Evolutionary conservation across 2,113 vertebrate genomes (phyloP), one percentile per base, ranked within the genome.

Genomic region (Aplodontia rufa): DNA sequence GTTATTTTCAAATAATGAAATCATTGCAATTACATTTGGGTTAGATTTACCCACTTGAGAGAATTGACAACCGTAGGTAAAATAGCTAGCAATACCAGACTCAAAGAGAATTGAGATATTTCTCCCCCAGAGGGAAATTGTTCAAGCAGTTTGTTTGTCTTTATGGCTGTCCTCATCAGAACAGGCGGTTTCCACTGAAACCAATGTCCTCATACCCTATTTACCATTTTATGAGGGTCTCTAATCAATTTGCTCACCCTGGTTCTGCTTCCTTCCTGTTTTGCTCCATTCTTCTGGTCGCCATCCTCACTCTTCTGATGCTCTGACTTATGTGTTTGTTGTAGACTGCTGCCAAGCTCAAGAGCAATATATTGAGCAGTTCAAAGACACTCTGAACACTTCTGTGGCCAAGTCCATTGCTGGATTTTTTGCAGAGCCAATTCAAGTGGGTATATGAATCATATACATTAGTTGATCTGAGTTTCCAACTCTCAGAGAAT

Each of bases 391-490:
- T 1, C 98, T 99, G 83, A 98, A 76, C 32, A 99, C 99, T 1
- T 98, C 98, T 2, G 99, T 99, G 51, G 97, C 99, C 60, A 98
- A 97, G 89, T 98, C 91, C 60, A 98, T 99, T 30, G 99, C 99
- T 92, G 99, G 98, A 90, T 99, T 99, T 98, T 99, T 99, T 47
- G 99, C 98, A 72, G 99, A 99, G 96, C 99, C 99, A 8, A 99
- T 99, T 97, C 99, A 99, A 98, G 99, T 99, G 96, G 58, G 98
- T 98, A 47, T 74, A 75, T 62, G 32, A 86, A 96, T 30, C 22
- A 53, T 45, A 87, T n/a, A 45, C 1, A 58, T 24, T 47, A 22
- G 69, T 51, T 64, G 60, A 75, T 16, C 58, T 58, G 47, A 91
- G 28, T 79, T 68, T 40, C 40, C 80, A 60, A 80, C 51, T 12